Base-by-base conservation (phyloP, 2,797 vertebrate species). In the Artibeus lituratus region DNA sequence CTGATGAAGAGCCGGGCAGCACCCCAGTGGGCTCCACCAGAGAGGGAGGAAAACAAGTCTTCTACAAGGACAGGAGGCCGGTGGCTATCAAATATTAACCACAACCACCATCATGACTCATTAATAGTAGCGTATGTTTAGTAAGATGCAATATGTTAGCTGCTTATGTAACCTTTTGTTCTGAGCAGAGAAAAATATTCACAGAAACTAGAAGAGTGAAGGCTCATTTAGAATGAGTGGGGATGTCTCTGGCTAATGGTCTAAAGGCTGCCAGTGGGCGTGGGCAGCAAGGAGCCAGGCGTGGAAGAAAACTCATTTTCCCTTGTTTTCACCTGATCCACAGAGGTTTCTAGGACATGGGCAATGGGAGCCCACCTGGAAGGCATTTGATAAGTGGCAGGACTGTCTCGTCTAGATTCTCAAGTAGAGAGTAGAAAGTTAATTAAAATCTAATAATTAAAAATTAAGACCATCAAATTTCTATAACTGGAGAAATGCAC, bases 141-240 rank as follows among this genome's bases (percentile, higher is more conserved):
- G 14, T 70, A 92, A 87, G 91, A 93, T 57, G 85, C 47, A 82
- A 24, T 21, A 6, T 85, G 44, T 78, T 82, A 86, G 88, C 44
- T 57, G 7, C n/a, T 93, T 35, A 49, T 87, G 12, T 69, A 87
- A 90, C 44, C 72, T 96, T 96, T 95, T 96, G 69, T 92, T 97
- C 37, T 94, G 59, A 92, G 97, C 82, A 69, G 67, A 90, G 95
- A 69, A 85, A 87, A 95, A 77, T 82, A 39, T 21, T 92, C 49
- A 6, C 70, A 76, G 47, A 91, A 82, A 57, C 16, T 7, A 47
- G 16, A 81, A 47, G 44, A 15, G 49, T 1, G 7, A 81, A 81
- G 80, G 49, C 12, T 82, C n/a, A 47, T 91, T 73, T 91, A 57
- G 87, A 89, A 42, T 53, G 70, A 77, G 32, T 67, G 16, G 19